Base-by-base conservation (phyloP, 1,140 invertebrate species). In the Protaetia brevitarsis region DNA sequence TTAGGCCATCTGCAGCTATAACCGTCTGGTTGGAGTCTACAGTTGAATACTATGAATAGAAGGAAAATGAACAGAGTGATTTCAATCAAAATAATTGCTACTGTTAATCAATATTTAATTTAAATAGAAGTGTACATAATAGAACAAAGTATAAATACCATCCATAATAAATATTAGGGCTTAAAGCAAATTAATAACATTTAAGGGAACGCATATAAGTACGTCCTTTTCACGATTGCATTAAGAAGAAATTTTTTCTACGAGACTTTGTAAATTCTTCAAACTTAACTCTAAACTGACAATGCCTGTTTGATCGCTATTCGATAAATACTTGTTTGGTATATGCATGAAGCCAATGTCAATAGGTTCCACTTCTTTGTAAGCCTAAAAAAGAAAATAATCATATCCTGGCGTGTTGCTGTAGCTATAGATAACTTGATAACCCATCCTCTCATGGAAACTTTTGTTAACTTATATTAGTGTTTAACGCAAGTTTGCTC, bases 271-370 rank as follows among this genome's bases (percentile, higher is more conserved):
- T 64, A 78, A 69, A 68, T 77, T 73, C 29, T 69, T 63, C 57
- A 76, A 77, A 71, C 75, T 74, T 34, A 78, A 36, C 64, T 78
- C 75, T 45, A 77, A 66, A 66, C 75, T 70, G 8, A 78, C 66
- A 11, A 76, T 69, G 27, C 65, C 64, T 2, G 71, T 65, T 61
- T 75, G 70, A 64, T 75, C 74, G 8, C 63, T 64, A 4, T 26
- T 45, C 0, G 66, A 13, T 56, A 73, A 65, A 56, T 68, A 69
- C 13, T 51, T 31, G 61, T 73, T 72, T 5, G 77, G 76, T 16
- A 78, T 73, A 69, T 76, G 74, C 8, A 78, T 58, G 21, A 71
- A 76, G 26, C 77, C 77, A 60, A 78, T 71, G 62, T 77, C 72
- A 4, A 77, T 66, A 11, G 77, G 45, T 57, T 73, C 66, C 13